Base-by-base conservation (phyloP, 2,888 invertebrate species). In the Caenorhabditis afra region DNA sequence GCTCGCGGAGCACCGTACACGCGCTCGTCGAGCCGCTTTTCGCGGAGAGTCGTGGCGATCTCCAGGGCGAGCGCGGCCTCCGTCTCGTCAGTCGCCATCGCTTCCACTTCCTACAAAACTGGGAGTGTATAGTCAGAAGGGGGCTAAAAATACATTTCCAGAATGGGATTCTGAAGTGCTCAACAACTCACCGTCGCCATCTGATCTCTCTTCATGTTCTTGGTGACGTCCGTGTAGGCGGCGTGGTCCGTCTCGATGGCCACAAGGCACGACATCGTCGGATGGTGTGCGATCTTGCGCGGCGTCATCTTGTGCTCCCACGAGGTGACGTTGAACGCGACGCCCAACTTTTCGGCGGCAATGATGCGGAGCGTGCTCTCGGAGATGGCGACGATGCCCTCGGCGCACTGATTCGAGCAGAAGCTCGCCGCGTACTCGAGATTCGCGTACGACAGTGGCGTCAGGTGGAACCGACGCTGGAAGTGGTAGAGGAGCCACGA, bases 401-500 rank as follows among this genome's bases (percentile, higher is more conserved):
- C 99, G 0, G 97, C 96, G 92, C 99, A 99, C 91, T 99, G 99
- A 91, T 99, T 98, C 84, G 93, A 93, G 1, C 93, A 93, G 91
- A 99, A 99, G 3, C 97, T 97, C 0, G 97, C 96, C 0, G 99
- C 98, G 91, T 96, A 97, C 91, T 99, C 99, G 71, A 99, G 92
- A 70, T 96, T 95, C 91, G 52, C 97, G 90, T 99, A 99, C 0
- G 87, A 92, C 64, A 92, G 87, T 14, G 92, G 92, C 0, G 92
- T 92, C 35, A 92, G 87, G 84, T 92, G 92, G 87, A 92, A 92
- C 44, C 93, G 93, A 91, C 96, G 97, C 91, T 99, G 99, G 91
- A 98, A 97, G 89, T 96, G 96, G 91, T 99, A 99, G 89, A 97
- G 96, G 23, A 99, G 92, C 99, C 99, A 99, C 0, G 97, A 96